These are phyloP conservation scores for Drosophila orena DNA, from an alignment of 1,140 invertebrate genomes.

Conservation along the genomic window DNA sequence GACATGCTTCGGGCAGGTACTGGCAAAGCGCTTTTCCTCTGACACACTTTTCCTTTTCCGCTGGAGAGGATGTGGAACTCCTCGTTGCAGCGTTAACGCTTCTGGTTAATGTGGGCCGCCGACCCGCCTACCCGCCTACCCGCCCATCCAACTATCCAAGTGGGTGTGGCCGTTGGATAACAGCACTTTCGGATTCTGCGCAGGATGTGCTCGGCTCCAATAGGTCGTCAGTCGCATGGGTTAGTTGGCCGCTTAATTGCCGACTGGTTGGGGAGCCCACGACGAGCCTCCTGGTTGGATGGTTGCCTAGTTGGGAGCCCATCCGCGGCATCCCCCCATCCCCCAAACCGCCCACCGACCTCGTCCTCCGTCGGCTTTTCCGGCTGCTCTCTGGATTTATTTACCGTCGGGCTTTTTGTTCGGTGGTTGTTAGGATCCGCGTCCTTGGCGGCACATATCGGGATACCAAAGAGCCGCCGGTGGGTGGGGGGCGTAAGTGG, in stretches of 20 bases:
- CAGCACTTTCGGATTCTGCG: constrained; percentile 63
- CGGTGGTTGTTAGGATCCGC: constrained; percentile 51
- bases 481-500: constrained; percentile 40
- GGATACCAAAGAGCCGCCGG: not conserved
- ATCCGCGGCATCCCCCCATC: not conserved
- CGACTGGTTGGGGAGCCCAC: constrained; percentile 46
- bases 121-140: constrained; percentile 4
- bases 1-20: constrained; percentile 65
- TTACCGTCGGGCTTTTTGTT: constrained; percentile 57
- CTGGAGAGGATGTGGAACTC: constrained; percentile 13
- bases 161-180: constrained; percentile 60
- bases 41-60: constrained; percentile 72
- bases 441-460: constrained; percentile 59
- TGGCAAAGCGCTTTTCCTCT: constrained; percentile 40
- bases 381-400: constrained; percentile 20
- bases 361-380: constrained; percentile 52
- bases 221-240: constrained; percentile 58
- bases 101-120: constrained; percentile 64
- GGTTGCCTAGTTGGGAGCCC: constrained; percentile 23
- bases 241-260: constrained; percentile 67
- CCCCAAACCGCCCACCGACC: not conserved
- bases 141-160: constrained; percentile 3
- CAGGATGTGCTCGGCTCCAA: constrained; percentile 68
- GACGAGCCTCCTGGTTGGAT: constrained; percentile 71
- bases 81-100: constrained; percentile 56